Base-by-base conservation (phyloP, 2,888 invertebrate genomes). In the Drosophila mettleri region DNA sequence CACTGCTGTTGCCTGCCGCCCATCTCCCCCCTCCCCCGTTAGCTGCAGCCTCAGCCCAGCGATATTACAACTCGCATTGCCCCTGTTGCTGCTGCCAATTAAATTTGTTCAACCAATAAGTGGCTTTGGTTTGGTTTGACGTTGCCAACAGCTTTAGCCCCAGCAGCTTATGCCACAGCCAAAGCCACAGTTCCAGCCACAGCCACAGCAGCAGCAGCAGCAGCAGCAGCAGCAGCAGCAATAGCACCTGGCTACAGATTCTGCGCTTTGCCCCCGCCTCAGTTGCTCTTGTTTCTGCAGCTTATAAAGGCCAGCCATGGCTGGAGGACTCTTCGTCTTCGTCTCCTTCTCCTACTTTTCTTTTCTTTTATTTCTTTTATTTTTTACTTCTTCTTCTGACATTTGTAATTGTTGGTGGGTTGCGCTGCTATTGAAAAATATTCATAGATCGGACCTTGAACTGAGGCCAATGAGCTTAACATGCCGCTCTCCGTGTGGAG, bases 91-190 rank as follows among this genome's bases (percentile, higher is more conserved):
- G 70, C 66, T 81, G 78, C 82, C 83, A 81, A 81, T 81, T 81
- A 77, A 82, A 81, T 81, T 82, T 77, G 80, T 74, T 74, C 74
- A 71, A 69, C 79, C 80, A 80, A 81, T 80, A 82, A 82, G 82
- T 81, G 82, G 74, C 79, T 77, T 82, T 79, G 72, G 53, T 67
- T 72, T 74, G 69, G 69, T 57, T 70, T 77, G 79, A 76, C 82
- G 79, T 65, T 72, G 63, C 62, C 74, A 74, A 62, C 71, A 72
- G 64, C 60, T 64, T 62, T 64, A 66, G 72, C 59, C 72, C 43
- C 45, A 43, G 51, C 52, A 43, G 62, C 70, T 70, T 61, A 64
- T 71, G 55, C 52, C 64, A 55, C 48, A 48, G 54, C 24, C 57
- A 48, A 43, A 27, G 62, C 24, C 43, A 12, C 45, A 52, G 39